Conservation (phyloP, 92 coral and sea anemone genomes). For the Actinernus sp. region DNA sequence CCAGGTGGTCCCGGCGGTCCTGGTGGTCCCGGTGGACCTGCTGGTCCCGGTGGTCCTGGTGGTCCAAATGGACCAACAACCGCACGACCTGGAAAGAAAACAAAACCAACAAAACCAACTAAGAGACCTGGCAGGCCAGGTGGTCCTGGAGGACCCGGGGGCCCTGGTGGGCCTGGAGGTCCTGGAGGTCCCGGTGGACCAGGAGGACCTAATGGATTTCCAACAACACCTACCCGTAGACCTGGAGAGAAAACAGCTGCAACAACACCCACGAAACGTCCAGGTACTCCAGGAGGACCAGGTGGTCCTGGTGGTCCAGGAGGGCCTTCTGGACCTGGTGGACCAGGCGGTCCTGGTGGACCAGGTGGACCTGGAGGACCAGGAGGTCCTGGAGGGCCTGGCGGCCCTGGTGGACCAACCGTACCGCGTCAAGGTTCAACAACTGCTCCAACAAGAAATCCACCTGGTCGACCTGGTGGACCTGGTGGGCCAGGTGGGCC, state of each 20-base stretch:
- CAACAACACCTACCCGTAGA: too few species aligned
- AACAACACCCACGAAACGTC: conserved; percentile 45
- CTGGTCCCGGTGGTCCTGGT: conserved; percentile 82
- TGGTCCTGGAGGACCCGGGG: conserved; percentile 85
- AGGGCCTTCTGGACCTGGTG: conserved; percentile 86
- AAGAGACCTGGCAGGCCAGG: conserved; percentile 68
- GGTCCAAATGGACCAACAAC: conserved; percentile 66
- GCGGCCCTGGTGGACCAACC: too few species aligned
- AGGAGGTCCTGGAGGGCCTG: conserved; percentile 90
- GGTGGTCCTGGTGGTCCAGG: conserved; percentile 79
- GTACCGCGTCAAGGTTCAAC: conserved; percentile 67
- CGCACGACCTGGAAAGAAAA: conserved; percentile 29
- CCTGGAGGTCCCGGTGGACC: conserved; percentile 95
- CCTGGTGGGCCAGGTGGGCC: conserved; percentile 86
- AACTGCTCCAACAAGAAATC: conserved; percentile 50
- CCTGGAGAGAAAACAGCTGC: conserved; percentile 56
- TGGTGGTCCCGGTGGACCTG: conserved; percentile 89
- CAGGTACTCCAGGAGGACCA: conserved; percentile 58
- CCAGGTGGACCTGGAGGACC: conserved; percentile 92
- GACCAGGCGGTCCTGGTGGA: too few species aligned
- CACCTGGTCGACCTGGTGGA: conserved; percentile 68
- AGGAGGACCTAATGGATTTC: conserved; percentile 84
- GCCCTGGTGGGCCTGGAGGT: conserved; percentile 82
- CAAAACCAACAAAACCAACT: conserved; percentile 28
- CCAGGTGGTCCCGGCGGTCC: conserved; percentile 92